phyloP scores from a whole-genome alignment of 2,113 vertebrate species.

The Urocynchramus pylzowi region DNA sequence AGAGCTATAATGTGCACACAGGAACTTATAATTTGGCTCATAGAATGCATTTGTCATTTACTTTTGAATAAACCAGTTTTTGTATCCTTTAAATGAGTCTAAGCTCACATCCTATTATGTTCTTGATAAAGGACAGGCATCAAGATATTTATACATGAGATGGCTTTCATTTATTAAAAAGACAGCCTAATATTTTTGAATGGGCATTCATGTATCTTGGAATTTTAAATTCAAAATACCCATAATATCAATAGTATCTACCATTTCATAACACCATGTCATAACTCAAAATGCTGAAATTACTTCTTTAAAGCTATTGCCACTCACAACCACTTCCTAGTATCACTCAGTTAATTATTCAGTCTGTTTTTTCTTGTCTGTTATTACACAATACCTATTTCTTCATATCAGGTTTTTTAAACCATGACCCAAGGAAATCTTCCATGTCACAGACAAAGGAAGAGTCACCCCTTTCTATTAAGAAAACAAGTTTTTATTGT shows the following conservation, averaged over 20 bases:
- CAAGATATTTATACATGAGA: background rate
- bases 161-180: background rate
- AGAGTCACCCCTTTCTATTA: background rate
- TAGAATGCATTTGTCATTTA: background rate
- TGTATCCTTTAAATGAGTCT: background rate
- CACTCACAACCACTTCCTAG: background rate
- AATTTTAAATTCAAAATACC: background rate
- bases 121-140: background rate
- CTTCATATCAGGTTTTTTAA: background rate
- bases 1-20: background rate
- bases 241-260: background rate
- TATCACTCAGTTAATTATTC: background rate
- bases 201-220: background rate
- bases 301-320: background rate
- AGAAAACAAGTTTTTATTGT: background rate
- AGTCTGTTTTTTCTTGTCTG: background rate
- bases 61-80: background rate
- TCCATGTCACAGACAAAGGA: background rate
- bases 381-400: background rate
- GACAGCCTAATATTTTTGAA: background rate
- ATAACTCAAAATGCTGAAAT: background rate
- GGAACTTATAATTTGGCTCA: background rate
- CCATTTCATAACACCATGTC: background rate
- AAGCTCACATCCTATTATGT: background rate
- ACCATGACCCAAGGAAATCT: background rate